Evolutionary conservation across 2,888 invertebrate species (phyloP), one percentile per base, ranked within the genome.

Genomic region (Clusia tigrina): DNA sequence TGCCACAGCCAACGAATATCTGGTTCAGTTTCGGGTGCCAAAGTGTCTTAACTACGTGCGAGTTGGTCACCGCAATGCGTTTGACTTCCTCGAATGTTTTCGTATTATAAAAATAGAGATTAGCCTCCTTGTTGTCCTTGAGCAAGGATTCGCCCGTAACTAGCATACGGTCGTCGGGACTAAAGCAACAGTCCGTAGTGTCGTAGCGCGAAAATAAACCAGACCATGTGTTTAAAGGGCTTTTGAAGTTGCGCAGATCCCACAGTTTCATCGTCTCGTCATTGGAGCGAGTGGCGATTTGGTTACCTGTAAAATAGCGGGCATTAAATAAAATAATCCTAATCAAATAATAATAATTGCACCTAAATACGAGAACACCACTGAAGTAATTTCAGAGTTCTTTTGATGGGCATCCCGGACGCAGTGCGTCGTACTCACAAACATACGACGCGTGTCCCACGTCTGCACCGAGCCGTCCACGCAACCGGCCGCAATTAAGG

Each of bases 1-100:
- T 94, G 0, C 95, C 95, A 71, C 94, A 93, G 0, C 96, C 94
- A 0, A 95, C 90, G 67, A 98, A 93, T 48, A 99, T 90, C 81
- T 99, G 99, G 80, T 99, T 98, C n/a, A 99, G 84, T 80, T 96
- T 95, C 0, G 98, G 94, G 84, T 99, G 98, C 99, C 99, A 99
- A 0, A 93, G 82, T 0, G 91, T 89, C 78, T 96, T 93, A 1
- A 98, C 93, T 0, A 95, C 90, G 69, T 94, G 94, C 0, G 94
- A 91, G 74, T 91, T 88, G 0, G 91, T 88, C 0, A 96, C 92
- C 9, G 89, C 88, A 60, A 97, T 89, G 67, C 90, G 88, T 46
- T 90, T 89, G 0, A 93, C 87, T 26, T 89, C 78, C 22, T 93
- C 88, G 71, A 94, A 93, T 0, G 90, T 93, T 61, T 90, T 89